Base-by-base conservation (phyloP, 2,888 invertebrate genomes). In the Idaea aversata region DNA sequence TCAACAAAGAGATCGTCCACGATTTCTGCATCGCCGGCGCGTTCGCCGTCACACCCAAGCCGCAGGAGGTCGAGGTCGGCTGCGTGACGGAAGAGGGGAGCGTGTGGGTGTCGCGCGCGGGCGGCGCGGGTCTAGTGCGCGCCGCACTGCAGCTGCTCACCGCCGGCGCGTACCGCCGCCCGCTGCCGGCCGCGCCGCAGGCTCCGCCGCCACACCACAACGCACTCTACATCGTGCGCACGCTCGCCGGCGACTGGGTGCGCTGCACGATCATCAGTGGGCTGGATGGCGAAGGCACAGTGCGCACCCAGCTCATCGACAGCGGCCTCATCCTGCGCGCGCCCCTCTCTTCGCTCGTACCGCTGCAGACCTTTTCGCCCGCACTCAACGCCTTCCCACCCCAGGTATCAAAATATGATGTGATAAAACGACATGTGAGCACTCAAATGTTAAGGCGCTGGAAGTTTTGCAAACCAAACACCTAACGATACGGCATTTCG, bases 1-100 rank as follows among this genome's bases (percentile, higher is more conserved):
- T 96, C 65, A 95, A 96, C 85, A 92, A 94, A 72, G 85, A 94
- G 77, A 87, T 95, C 64, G 85, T 94, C 60, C 93, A 93, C 73
- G 82, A 91, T 88, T 85, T 94, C 94, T 79, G 92, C 84, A 83
- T 82, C 76, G 75, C 86, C 71, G 81, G 85, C 74, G 87, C 85
- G 36, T 87, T 87, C 80, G 80, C 88, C 72, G 66, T 88, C 71
- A 84, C 88, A 62, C 84, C 89, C 89, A 90, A 90, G 71, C 86
- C 81, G 70, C 87, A 86, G 78, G 89, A 89, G 77, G 90, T 92
- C 79, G 89, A 90, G 77, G 91, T 92, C 75, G 88, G 89, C 2
- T 92, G 92, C 83, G 91, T 93, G 79, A 88, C 87, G 69, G 90
- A 88, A 74, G 94, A 86, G 79, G 93, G 86, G 15, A 86, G 82